A percentile compares a stretch with the other conserved stretches of the same genome.
phyloP scores from a whole-genome alignment of 1,140 invertebrate species.

The Pogonognathellus flavescens region DNA sequence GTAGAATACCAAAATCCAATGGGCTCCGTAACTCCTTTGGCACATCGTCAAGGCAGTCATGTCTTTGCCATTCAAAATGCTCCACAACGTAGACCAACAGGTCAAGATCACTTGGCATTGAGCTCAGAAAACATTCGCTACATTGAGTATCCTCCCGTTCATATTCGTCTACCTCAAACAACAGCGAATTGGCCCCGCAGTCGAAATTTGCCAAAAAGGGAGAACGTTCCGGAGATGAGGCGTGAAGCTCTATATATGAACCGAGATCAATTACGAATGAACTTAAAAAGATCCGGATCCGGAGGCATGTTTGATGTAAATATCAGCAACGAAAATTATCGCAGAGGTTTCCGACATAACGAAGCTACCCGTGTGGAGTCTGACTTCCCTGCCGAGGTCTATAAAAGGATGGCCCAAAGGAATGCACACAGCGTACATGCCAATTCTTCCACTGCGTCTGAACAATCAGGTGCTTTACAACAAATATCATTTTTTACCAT shows the following conservation, averaged over 20 bases:
- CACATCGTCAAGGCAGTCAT: constrained; percentile 31
- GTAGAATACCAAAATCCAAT: not conserved
- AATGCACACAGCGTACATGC: not conserved
- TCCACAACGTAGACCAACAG: not conserved
- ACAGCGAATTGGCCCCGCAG: constrained; percentile 35
- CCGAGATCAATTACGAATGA: constrained; percentile 21
- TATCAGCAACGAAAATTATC: constrained; percentile 20
- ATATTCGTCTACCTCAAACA: not conserved
- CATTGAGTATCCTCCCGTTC: constrained; percentile 34
- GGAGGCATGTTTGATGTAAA: not conserved
- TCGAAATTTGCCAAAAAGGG: constrained; percentile 53
- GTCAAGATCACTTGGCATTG: not conserved
- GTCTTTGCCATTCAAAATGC: not conserved
- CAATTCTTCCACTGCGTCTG: constrained; percentile 1
- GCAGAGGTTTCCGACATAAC: not conserved
- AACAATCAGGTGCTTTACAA: constrained; percentile 11
- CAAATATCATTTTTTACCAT: not conserved
- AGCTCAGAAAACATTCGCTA: constrained; percentile 17
- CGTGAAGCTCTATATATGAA: not conserved
- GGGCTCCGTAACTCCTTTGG: constrained; percentile 1
- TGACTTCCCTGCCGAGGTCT: constrained; percentile 28
- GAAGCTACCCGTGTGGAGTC: not conserved
- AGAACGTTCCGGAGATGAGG: constrained; percentile 14
- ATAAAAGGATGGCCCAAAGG: constrained; percentile 12
- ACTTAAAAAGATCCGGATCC: constrained; percentile 28